These are phyloP conservation scores for Caenorhabditis elegans DNA, from an alignment of 1,140 invertebrate genomes.

Conservation along the genomic window WBcel235 BX284602.5:8125501-8126000, in stretches of 20 bases:
- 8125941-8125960: no score
- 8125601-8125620: not conserved
- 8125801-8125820: not conserved
- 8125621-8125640: not conserved
- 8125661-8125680: not conserved
- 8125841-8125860: no score
- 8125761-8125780: constrained; percentile 4
- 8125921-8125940: no score
- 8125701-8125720: constrained; percentile 4
- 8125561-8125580: constrained; percentile 13
- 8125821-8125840: not conserved
- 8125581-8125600: not conserved
- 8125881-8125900: no score
- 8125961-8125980: no score
- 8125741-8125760: not conserved
- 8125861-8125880: no score
- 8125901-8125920: no score
- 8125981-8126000: no score
- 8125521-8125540: no score
- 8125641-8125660: not conserved
- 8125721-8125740: not conserved
- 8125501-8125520: no score
- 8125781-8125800: constrained; percentile 13
- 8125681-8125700: not conserved
- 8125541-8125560: not conserved